Evolutionary conservation across 2,797 vertebrate genomes (phyloP).

Genomic region (Microhierax caerulescens): DNA sequence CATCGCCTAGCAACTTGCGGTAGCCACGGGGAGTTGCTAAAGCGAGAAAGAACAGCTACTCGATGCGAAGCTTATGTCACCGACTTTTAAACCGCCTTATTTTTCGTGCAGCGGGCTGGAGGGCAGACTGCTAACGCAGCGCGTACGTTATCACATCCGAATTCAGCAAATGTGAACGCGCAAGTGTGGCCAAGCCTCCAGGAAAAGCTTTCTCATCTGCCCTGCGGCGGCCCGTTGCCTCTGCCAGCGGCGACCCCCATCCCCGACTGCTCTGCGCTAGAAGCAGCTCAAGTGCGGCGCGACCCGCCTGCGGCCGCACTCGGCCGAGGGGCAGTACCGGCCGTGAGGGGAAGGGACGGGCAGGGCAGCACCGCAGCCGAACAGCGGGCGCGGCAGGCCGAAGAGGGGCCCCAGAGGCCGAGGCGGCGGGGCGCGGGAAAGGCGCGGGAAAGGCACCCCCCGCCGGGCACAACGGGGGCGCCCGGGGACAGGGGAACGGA

Average conservation of each 20-base stretch:
- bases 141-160: background rate
- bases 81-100: background rate
- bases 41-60: background rate
- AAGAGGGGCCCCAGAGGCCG: too few species aligned
- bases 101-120: background rate
- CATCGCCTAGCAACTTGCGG: background rate
- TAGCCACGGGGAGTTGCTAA: background rate
- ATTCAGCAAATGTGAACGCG: background rate
- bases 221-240: background rate
- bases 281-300: background rate
- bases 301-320: fast-evolving
- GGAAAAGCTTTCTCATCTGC: background rate
- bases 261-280: background rate
- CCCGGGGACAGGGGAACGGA: too few species aligned
- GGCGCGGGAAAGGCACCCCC: too few species aligned
- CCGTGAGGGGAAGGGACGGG: fast-evolving
- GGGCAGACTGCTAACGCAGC: background rate
- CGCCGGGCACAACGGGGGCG: too few species aligned
- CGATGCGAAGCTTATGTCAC: fast-evolving
- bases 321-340: too few species aligned
- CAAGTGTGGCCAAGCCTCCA: background rate
- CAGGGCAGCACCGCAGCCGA: background rate
- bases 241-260: fast-evolving
- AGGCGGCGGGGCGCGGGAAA: too few species aligned
- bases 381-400: fast-evolving